A percentile compares a stretch with the other conserved stretches of the same genome.
Evolutionary conservation across 2,797 vertebrate genomes (phyloP).

Genomic region (Lithobates pipiens): DNA sequence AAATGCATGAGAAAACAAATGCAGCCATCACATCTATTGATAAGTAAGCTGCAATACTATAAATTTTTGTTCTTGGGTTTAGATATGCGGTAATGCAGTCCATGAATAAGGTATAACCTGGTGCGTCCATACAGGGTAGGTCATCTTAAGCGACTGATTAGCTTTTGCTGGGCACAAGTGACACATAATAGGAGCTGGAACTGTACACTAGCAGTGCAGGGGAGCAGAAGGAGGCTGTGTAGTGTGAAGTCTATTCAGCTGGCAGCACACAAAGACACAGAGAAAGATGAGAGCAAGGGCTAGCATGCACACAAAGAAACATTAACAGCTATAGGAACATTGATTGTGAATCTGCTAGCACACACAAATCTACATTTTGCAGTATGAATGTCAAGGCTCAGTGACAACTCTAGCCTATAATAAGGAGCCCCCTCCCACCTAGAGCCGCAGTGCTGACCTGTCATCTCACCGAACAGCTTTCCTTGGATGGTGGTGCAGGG

Average conservation of each 20-base stretch:
- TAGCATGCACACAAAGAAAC: background rate
- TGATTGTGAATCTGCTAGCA: background rate
- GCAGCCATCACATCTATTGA: too few species aligned
- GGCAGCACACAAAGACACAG: slow-evolving; percentile 8
- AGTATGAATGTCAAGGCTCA: background rate
- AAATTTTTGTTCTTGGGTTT: too few species aligned
- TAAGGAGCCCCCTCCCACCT: background rate
- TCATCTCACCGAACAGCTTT: slow-evolving; percentile 22
- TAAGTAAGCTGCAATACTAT: too few species aligned
- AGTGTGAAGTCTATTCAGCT: background rate
- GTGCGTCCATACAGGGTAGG: too few species aligned
- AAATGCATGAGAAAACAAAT: too few species aligned
- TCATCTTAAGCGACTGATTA: too few species aligned
- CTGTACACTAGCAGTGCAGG: background rate
- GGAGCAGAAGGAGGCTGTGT: background rate
- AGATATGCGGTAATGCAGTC: too few species aligned
- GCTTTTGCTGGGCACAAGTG: background rate
- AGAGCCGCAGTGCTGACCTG: slow-evolving; percentile 56
- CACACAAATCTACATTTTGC: background rate
- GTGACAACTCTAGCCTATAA: background rate
- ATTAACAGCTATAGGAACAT: background rate
- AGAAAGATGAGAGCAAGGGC: background rate
- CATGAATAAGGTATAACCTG: too few species aligned
- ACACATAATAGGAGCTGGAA: background rate
- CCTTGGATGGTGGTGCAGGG: background rate